Conservation (phyloP, 2,797 vertebrate genomes). For the Furcifer pardalis region DNA sequence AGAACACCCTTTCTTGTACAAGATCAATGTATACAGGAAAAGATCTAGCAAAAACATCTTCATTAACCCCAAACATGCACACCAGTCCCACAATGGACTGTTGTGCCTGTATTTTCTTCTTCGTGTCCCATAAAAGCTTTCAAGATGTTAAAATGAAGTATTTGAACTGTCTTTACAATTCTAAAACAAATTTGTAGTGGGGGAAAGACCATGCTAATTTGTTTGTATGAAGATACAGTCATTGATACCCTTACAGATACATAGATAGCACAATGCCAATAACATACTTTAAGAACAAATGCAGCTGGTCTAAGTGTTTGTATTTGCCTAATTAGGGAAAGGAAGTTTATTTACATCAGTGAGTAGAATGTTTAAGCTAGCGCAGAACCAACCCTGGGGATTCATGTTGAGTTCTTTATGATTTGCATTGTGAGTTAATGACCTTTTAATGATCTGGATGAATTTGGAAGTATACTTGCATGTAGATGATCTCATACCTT, state of each 20-base stretch:
- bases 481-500: background rate
- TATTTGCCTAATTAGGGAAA: slow-evolving; percentile 11
- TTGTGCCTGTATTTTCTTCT: background rate
- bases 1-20: too few relatives aligned
- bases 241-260: background rate
- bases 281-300: background rate
- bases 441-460: slow-evolving; percentile 14
- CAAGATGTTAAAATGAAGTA: background rate
- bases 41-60: too few relatives aligned
- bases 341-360: slow-evolving; percentile 1
- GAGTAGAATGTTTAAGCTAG: slow-evolving; percentile 6
- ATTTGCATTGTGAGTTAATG: slow-evolving; percentile 5
- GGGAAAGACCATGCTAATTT: background rate
- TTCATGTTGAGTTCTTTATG: background rate
- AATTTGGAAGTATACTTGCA: slow-evolving; percentile 3
- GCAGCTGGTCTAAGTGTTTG: background rate
- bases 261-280: background rate
- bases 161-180: background rate
- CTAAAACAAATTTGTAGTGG: background rate
- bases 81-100: too few relatives aligned
- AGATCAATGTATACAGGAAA: too few relatives aligned
- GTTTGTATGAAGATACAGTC: background rate
- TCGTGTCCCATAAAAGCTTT: background rate
- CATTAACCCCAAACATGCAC: too few relatives aligned
- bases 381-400: background rate